phyloP scores from a whole-genome alignment of 2,797 vertebrate genomes.

The Chelidonichthys spinosus region DNA sequence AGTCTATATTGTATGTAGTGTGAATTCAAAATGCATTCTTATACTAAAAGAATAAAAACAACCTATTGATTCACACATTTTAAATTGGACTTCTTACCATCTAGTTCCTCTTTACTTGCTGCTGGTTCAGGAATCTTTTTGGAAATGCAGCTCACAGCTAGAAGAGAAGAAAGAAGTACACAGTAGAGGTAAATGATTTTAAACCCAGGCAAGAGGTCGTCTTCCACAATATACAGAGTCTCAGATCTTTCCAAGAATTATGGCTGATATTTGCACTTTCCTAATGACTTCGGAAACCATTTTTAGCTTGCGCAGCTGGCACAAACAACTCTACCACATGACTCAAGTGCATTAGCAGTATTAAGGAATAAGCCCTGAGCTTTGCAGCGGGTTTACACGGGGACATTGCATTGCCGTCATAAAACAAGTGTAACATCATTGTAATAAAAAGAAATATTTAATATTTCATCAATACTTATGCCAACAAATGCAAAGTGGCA shows the following conservation, averaged over 20 bases:
- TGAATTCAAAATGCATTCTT: background rate
- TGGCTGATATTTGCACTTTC: constrained; percentile 21
- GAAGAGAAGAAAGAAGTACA: constrained; percentile 33
- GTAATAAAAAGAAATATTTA: constrained; percentile 6
- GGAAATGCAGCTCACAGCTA: constrained; percentile 91
- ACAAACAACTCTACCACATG: background rate
- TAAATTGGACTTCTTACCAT: constrained; percentile 68
- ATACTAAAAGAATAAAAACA: background rate
- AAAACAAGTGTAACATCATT: constrained; percentile 18
- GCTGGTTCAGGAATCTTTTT: constrained; percentile 88
- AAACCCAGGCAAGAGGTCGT: constrained; percentile 6
- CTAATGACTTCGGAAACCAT: background rate
- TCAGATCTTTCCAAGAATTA: background rate
- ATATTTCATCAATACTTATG: constrained; percentile 3
- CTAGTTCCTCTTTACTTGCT: constrained; percentile 80
- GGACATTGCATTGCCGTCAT: constrained; percentile 7
- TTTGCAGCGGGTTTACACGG: constrained; percentile 7
- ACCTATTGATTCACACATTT: background rate
- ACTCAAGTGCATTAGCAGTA: constrained; percentile 15
- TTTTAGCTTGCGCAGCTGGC: constrained; percentile 10
- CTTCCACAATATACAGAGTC: background rate
- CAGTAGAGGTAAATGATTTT: background rate
- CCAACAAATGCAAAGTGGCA: constrained; percentile 9
- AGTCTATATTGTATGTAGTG: background rate
- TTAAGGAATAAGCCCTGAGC: constrained; percentile 6